phyloP scores from a whole-genome alignment of 2,888 invertebrate species.

The Drosophila cognata region DNA sequence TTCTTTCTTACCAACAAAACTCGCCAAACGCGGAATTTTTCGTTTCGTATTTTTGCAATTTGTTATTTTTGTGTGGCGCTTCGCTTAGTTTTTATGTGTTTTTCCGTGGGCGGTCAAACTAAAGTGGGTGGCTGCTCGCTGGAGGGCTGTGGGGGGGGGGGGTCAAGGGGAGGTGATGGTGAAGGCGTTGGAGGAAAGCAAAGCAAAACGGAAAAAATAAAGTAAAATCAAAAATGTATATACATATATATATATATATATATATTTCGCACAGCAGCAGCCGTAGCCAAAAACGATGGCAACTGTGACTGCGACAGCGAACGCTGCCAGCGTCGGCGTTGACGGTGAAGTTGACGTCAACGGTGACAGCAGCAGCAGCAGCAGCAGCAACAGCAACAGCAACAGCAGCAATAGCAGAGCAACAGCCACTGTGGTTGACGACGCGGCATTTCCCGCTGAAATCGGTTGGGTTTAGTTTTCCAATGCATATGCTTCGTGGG shows the following conservation, averaged over 20 bases:
- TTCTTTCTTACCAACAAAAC: neutral
- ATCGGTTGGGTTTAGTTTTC: constrained; percentile 67
- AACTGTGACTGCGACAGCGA: constrained; percentile 12
- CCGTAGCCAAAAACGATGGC: constrained; percentile 6
- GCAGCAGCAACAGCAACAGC: constrained; percentile 4
- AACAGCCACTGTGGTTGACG: constrained; percentile 15
- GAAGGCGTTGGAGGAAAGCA: neutral
- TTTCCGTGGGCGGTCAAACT: constrained; percentile 17
- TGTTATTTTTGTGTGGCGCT: constrained; percentile 20
- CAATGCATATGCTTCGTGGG: constrained; percentile 61
- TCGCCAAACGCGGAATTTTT: constrained; percentile 32
- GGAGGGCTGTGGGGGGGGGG: no score
- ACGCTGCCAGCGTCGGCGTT: constrained; percentile 12
- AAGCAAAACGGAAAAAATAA: constrained; percentile 7
- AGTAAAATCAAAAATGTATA: neutral
- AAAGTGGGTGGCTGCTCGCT: neutral
- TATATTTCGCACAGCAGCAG: constrained; percentile 22
- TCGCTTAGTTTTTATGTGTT: constrained; percentile 20
- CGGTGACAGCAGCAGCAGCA: constrained; percentile 10
- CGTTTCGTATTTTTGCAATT: constrained; percentile 39
- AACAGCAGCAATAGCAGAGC: constrained; percentile 2
- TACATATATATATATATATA: neutral
- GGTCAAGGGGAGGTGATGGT: neutral
- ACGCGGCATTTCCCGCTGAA: constrained; percentile 44
- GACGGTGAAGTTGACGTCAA: constrained; percentile 26